Evolutionary conservation across 2,888 invertebrate species (phyloP), one percentile per base, ranked within the genome.

Genomic region (Hyposoter dolosus): DNA sequence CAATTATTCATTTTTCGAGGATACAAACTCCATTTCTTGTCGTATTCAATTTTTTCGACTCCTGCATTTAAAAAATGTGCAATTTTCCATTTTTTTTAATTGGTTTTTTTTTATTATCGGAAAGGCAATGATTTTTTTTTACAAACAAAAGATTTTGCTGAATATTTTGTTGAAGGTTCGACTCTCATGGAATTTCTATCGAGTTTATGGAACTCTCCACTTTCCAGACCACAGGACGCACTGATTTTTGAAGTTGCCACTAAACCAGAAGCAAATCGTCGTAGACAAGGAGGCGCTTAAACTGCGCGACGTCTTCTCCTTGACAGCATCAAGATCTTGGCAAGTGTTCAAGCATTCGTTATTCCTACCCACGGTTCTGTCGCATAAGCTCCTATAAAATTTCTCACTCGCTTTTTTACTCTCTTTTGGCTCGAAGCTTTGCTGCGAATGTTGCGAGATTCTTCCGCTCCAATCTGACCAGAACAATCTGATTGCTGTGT

Each of bases 261-360:
- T 32, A 60, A 12, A 60, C 53, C 35, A 43, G 40, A 43, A 43
- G 43, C 32, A 43, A 74, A 23, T 43, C 43, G 43, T 17, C 60
- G 40, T 3, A 74, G 74, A 74, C 56, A 60, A 40, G 19, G 40
- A 74, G 79, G 56, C 71, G 63, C 69, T 78, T 50, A 32, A 17
- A 47, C 7, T 28, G 71, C 32, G 40, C 40, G 40, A 40, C 10
- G 71, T 71, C 71, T 71, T 9, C 71, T 50, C 28, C 50, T 71
- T 60, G 63, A 50, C 86, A 47, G 85, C 88, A 86, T 88, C 89
- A 84, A 91, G 88, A 88, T 90, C 90, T 90, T 92, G 92, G 91
- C 91, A 92, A 89, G 81, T 83, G 89, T 91, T 92, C 92, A 92
- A 92, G 90, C 88, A 90, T 91, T 91, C 90, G 89, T 90, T 88